Conservation (phyloP, 2,797 vertebrate species). For the Megaceryle alcyon region DNA sequence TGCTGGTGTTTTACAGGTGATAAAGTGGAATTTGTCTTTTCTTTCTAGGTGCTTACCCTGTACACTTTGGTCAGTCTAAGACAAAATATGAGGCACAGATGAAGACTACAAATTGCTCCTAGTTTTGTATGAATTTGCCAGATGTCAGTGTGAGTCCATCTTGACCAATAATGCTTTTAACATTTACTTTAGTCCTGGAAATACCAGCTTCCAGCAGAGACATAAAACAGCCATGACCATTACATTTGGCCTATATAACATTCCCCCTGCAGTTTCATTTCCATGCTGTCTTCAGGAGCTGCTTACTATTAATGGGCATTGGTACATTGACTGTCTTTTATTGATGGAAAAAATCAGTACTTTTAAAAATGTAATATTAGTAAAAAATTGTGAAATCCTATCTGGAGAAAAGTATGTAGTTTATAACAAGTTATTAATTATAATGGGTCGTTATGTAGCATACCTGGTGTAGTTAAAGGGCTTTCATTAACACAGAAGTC, state of each 20-base stretch:
- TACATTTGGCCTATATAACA: background rate
- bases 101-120: background rate
- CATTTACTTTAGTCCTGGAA: background rate
- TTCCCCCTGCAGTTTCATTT: background rate
- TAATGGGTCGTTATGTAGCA: background rate
- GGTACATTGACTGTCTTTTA: background rate
- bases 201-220: background rate
- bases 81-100: background rate
- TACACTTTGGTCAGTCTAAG: background rate
- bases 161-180: constrained; percentile 5
- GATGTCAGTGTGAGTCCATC: background rate
- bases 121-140: background rate
- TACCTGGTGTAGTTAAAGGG: background rate
- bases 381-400: background rate
- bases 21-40: background rate
- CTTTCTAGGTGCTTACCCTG: background rate
- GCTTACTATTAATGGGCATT: background rate
- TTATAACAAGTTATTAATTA: background rate
- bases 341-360: background rate
- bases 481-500: constrained; percentile 7
- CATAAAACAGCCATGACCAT: background rate
- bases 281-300: background rate
- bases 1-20: background rate
- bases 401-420: background rate
- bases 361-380: background rate